These are phyloP conservation scores for Rapana venosa DNA, from an alignment of 2,888 invertebrate genomes.

Conservation along the genomic window DNA sequence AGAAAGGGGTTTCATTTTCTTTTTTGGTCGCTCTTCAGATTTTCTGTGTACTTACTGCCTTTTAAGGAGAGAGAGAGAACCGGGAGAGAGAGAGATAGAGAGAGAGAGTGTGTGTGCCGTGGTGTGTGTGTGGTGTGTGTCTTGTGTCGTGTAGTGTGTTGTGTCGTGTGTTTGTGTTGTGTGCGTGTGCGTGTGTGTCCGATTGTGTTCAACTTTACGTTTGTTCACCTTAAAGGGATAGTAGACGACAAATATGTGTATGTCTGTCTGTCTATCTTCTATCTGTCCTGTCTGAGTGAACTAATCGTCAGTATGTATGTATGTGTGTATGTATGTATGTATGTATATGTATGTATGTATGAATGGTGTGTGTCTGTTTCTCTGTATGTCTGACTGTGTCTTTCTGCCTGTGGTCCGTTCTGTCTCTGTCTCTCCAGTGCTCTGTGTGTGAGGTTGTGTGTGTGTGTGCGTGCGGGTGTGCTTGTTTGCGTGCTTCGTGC, in stretches of 20 bases:
- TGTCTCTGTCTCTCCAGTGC: too few relatives aligned
- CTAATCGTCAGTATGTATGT: background rate
- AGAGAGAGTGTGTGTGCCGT: background rate
- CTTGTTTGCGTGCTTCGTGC: too few relatives aligned
- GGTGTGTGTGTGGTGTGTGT: background rate
- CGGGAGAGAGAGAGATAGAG: too few relatives aligned
- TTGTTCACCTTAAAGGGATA: background rate
- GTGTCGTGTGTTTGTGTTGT: background rate
- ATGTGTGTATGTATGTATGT: slow-evolving; percentile 1
- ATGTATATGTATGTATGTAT: background rate
- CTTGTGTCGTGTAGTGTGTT: background rate
- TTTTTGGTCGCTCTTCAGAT: too few relatives aligned
- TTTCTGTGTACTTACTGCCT: too few relatives aligned
- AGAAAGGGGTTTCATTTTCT: too few relatives aligned
- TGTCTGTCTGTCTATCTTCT: background rate
- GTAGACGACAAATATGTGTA: background rate
- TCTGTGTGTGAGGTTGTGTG: too few relatives aligned
- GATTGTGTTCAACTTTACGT: background rate
- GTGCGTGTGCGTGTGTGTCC: background rate
- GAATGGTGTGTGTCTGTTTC: too few relatives aligned
- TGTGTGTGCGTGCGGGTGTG: too few relatives aligned
- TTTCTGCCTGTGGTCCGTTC: too few relatives aligned
- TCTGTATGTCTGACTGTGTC: too few relatives aligned
- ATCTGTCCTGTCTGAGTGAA: background rate
- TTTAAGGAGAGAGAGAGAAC: too few relatives aligned